Conservation (phyloP, 30 jellyfish, hydroid and myxozoan species). For the Hydra vulgaris region DNA sequence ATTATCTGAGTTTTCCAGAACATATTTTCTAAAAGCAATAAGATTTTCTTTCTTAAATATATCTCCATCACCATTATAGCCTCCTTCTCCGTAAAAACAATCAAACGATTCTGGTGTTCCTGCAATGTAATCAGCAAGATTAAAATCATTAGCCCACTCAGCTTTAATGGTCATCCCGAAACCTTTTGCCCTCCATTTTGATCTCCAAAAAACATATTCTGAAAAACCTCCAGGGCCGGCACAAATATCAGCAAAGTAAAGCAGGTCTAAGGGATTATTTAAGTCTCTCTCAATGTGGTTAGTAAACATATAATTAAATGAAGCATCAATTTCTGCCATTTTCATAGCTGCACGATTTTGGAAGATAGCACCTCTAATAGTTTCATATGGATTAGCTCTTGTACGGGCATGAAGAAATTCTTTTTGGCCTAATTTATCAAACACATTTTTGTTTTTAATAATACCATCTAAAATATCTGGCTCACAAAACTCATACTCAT, state of each 20-base stretch:
- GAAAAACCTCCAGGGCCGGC: constrained; percentile 99
- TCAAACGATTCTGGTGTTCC: constrained; percentile 97
- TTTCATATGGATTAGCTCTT: constrained; percentile 81
- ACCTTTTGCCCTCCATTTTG: constrained; percentile 91
- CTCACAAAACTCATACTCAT: constrained; percentile 69
- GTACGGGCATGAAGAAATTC: constrained; percentile 85
- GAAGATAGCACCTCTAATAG: constrained; percentile 88
- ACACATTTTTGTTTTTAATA: constrained; percentile 51
- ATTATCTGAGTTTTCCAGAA: constrained; percentile 55
- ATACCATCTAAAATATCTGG: constrained; percentile 35
- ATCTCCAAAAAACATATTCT: constrained; percentile 82
- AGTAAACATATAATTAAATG: constrained; percentile 82
- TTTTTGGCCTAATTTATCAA: constrained; percentile 65
- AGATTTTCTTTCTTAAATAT: constrained; percentile 67
- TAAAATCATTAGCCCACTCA: constrained; percentile 87
- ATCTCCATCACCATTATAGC: constrained; percentile 93
- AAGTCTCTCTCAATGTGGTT: constrained; percentile 37
- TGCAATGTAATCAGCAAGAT: constrained; percentile 65
- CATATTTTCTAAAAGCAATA: constrained; percentile 53
- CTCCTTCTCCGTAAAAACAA: constrained; percentile 86
- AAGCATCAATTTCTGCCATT: constrained; percentile 89
- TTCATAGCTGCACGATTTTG: constrained; percentile 98
- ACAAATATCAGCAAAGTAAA: constrained; percentile 94
- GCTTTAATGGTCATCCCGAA: constrained; percentile 80
- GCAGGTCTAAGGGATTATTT: constrained; percentile 31